Evolutionary conservation across 1,140 invertebrate species (phyloP), one percentile per base, ranked within the genome.

Genomic region (Antheraea pernyi): DNA sequence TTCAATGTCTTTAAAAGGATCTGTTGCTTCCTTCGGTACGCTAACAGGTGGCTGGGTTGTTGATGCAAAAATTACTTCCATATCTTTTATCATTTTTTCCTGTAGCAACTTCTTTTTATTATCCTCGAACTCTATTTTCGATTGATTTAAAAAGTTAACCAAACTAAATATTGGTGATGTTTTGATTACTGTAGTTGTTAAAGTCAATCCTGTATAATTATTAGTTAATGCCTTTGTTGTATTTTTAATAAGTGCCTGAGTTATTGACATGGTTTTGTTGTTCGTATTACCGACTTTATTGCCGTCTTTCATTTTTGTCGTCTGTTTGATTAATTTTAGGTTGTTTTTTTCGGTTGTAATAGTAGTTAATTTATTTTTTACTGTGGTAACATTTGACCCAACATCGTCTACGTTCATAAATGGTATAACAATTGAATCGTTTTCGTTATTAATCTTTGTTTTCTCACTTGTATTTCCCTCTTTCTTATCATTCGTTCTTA

Each of bases 1-100:
- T n/a, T 63, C 61, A 6, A 63, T 63, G 16, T 63, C 61, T n/a
- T 10, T 36, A 63, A 63, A 63, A 13, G 61, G 61, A 16, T 63
- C 61, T 13, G 61, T 63, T 63, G 30, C 19, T 6, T 63, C 16
- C 11, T 13, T 63, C 5, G 61, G 7, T 63, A 37, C 19, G 7
- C 5, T 61, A 11, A 10, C 37, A 37, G 30, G 13, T n/a, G 19
- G 8, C 10, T 16, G 30, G 7, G 61, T 36, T 3, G 61, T 37
- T 22, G 61, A 7, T 5, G 10, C 13, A 11, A 63, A 63, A 37
- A 63, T 63, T 37, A 30, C 16, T 36, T 37, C 16, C 61, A 63
- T 63, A 7, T 63, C 61, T 36, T 63, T 22, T 4, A 63, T n/a
- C 0, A 63, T 63, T 36, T 63, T 63, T 10, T 63, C 30, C 3